These are phyloP conservation scores for Otocyon megalotis DNA, from an alignment of 2,113 vertebrate species.

Conservation along the genomic window DNA sequence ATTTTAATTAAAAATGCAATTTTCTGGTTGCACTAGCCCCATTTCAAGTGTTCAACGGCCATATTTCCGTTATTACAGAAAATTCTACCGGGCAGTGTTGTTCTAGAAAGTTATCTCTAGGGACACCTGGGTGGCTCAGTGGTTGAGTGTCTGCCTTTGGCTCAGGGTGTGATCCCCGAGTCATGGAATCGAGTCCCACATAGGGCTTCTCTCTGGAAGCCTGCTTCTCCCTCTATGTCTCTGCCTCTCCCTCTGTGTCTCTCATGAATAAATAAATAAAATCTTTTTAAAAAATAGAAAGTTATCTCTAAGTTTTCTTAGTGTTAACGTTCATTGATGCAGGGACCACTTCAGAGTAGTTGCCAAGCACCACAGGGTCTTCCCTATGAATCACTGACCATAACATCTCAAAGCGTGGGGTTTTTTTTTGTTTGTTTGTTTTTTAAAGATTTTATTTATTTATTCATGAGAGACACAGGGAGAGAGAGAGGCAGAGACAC, in stretches of 20 bases:
- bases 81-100: neutral
- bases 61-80: neutral
- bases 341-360: neutral
- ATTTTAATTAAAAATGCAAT: conserved; percentile 48
- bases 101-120: neutral
- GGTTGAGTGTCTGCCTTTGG: too few species aligned
- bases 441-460: too few species aligned
- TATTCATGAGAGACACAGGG: too few species aligned
- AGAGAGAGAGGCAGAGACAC: too few species aligned
- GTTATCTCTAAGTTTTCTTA: neutral
- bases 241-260: too few species aligned
- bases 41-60: neutral
- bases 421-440: too few species aligned
- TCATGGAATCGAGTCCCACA: too few species aligned
- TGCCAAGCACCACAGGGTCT: neutral
- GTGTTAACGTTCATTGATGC: neutral
- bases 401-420: neutral
- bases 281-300: neutral
- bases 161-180: too few species aligned
- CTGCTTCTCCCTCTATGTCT: too few species aligned
- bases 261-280: too few species aligned
- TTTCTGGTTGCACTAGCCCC: neutral
- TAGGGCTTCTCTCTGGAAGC: too few species aligned
- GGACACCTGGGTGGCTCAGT: too few species aligned
- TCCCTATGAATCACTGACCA: neutral